Evolutionary conservation across 2,797 vertebrate species (phyloP), one percentile per base, ranked within the genome.

Genomic region (Ispidina lecontei): DNA sequence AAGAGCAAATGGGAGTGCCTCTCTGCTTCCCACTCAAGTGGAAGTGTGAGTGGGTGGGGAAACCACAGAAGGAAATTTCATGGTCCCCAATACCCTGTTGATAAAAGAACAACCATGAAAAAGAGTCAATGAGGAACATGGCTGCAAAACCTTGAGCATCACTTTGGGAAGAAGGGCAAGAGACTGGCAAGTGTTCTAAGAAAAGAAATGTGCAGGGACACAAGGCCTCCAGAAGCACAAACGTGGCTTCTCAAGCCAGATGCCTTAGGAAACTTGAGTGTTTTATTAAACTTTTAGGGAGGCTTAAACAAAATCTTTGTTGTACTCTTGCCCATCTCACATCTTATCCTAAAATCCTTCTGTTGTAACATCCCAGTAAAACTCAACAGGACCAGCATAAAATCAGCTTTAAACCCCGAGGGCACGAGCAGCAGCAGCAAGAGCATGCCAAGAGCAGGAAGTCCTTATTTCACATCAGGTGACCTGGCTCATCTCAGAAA

Each of bases 31-130:
- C 71, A 41, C 18, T 16, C 75, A 39, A 44, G 39, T 35, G 43
- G 20, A 21, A 39, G 39, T 1, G 12, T 3, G 25, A 8, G 31
- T 26, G 20, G 20, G 22, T 20, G 28, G 39, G 33, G 18, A 65
- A 59, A 59, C 25, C 1, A 0, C 16, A 19, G 35, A 3, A 46
- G 17, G 39, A 72, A 52, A 22, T 14, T 12, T 51, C 0, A 1
- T 22, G 20, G 65, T 56, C 55, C 49, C 26, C 0, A 35, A 46
- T 68, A 68, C 73, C 76, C 62, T 46, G 43, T 28, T 67, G 47
- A 25, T 9, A 29, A 2, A 31, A 68, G 23, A 67, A 33, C 17
- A 63, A 20, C 8, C 23, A 17, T 1, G 10, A 11, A 29, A 28
- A 14, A 41, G 9, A 49, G 17, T 31, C 62, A 69, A 12, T 3